A percentile compares a stretch with the other conserved stretches of the same genome.
Evolutionary conservation across 2,888 invertebrate species (phyloP).

Genomic region (Aporophyla lueneburgensis): DNA sequence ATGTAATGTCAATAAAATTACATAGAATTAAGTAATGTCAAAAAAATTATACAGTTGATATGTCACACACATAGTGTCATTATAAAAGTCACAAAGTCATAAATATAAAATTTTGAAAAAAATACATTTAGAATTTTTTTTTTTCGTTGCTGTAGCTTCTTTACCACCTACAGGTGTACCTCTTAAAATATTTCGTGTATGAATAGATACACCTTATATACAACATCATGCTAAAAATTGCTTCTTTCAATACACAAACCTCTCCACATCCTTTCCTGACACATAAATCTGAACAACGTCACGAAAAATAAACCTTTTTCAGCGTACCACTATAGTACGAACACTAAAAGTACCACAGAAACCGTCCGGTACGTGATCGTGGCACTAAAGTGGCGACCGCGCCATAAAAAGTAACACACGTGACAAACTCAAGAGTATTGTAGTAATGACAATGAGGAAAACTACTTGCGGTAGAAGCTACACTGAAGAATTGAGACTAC

Average conservation of each 20-base stretch:
- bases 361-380: constrained; percentile 49
- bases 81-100: too few relatives aligned
- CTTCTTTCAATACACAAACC: not conserved
- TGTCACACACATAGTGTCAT: too few relatives aligned
- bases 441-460: constrained; percentile 42
- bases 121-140: too few relatives aligned
- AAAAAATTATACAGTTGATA: too few relatives aligned
- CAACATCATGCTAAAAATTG: not conserved
- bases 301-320: constrained; percentile 50
- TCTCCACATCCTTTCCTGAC: constrained; percentile 1
- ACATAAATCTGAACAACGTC: constrained; percentile 42
- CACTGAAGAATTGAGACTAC: not conserved
- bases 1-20: too few relatives aligned
- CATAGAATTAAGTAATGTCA: too few relatives aligned
- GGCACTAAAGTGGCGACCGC: constrained; percentile 42
- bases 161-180: too few relatives aligned
- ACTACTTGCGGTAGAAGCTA: constrained; percentile 20
- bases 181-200: too few relatives aligned
- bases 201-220: too few relatives aligned
- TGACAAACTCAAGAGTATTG: constrained; percentile 36
- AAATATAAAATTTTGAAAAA: too few relatives aligned
- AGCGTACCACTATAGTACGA: constrained; percentile 34
- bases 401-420: constrained; percentile 54
- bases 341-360: constrained; percentile 52
- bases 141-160: too few relatives aligned